Base-by-base conservation (phyloP, 2,113 vertebrate species). In the Laterallus jamaicensis region DNA sequence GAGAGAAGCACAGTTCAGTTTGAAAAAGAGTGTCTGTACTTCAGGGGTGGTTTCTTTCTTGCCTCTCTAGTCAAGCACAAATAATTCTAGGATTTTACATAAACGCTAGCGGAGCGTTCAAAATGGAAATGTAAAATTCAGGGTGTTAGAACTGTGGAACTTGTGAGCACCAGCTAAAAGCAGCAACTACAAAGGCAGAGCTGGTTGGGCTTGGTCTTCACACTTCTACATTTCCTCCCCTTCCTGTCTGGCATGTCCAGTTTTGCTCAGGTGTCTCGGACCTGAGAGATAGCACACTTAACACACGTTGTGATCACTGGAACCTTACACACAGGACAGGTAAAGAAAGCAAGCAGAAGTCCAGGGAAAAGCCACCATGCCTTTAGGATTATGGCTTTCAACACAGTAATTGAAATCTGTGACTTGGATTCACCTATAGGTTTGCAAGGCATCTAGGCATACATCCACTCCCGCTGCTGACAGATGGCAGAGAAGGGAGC, bases 401-500 rank as follows among this genome's bases (percentile, higher is more conserved):
- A 37, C 22, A 17, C 1, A 54, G n/a, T 44, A 35, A 35, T 54
- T 84, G 52, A 81, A 80, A 78, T 76, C 4, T 86, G 18, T 59
- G 24, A 21, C 58, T 75, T 75, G 42, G 40, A 71, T 78, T 91
- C 42, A 70, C 73, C 64, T 86, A 29, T 16, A 86, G 24, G 21
- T 55, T 67, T 79, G 54, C 39, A 60, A 50, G 76, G 69, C 92
- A 62, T 55, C 49, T 64, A 47, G 44, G 54, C 47, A 37, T 44
- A 7, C 44, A 71, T 66, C 50, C 31, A 20, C 44, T 90, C 58
- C 49, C 0, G 1, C 66, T 66, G 80, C 83, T 82, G 88, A 47
- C 78, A 91, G 90, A 93, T 44, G 85, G 90, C 10, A 40, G 60
- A 88, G 60, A 47, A 88, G 79, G 73, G 63, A 92, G 74, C 29